Percentiles rank a stretch among this genome's conserved stretches.
phyloP scores from a whole-genome alignment of 2,113 vertebrate genomes.

The Suricata suricatta region DNA sequence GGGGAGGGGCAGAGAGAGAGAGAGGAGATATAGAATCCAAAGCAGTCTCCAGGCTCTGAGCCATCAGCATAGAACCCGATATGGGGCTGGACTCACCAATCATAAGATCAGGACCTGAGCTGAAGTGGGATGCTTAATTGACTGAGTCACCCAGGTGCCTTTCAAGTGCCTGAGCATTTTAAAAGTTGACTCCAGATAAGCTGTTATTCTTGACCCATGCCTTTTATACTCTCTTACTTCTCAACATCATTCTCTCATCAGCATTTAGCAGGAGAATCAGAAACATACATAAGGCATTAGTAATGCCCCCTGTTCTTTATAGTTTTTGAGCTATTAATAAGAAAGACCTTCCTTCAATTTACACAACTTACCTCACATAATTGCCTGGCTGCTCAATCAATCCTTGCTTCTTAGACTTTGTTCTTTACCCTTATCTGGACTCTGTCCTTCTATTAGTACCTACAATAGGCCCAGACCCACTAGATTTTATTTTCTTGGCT shows the following conservation, averaged over 20 bases:
- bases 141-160: no score
- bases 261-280: not conserved
- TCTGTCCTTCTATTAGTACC: conserved; percentile 63
- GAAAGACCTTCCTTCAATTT: not conserved
- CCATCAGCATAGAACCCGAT: no score
- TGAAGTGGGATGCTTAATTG: no score
- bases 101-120: no score
- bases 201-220: not conserved
- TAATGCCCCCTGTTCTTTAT: not conserved
- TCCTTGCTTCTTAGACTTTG: conserved; percentile 25
- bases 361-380: not conserved
- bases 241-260: not conserved
- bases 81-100: no score
- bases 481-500: conserved; percentile 78
- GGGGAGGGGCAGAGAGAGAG: no score
- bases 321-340: not conserved
- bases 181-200: conserved; percentile 44
- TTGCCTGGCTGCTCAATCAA: conserved; percentile 38
- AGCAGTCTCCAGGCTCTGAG: no score
- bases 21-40: no score
- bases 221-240: not conserved
- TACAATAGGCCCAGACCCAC: conserved; percentile 57
- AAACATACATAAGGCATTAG: not conserved
- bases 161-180: not conserved
- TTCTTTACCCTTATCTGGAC: conserved; percentile 48